A percentile compares a stretch with the other conserved stretches of the same genome.
These are phyloP conservation scores for Halcyon smyrnensis DNA, from an alignment of 2,797 vertebrate genomes.

Conservation along the genomic window DNA sequence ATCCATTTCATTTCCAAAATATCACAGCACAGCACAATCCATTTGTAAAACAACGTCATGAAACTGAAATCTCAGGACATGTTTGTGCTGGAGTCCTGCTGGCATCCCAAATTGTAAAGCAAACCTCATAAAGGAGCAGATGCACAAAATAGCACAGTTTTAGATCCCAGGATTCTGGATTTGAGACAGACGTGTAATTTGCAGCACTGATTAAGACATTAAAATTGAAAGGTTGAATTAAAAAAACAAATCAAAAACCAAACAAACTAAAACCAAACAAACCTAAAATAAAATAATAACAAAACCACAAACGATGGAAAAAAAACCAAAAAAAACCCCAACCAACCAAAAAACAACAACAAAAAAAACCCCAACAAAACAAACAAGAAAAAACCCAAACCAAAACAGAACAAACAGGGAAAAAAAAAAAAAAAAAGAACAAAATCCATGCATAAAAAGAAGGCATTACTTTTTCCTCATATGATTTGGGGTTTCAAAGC, in stretches of 20 bases:
- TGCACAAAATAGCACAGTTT: neutral
- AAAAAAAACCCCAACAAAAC: too few relatives aligned
- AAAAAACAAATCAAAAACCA: neutral
- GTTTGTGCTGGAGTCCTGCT: neutral
- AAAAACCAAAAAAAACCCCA: too few relatives aligned
- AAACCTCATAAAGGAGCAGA: neutral
- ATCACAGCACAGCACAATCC: neutral
- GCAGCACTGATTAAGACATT: neutral
- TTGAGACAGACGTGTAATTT: neutral
- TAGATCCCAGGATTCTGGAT: neutral
- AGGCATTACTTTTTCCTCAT: neutral
- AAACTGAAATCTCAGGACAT: neutral
- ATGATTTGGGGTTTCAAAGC: neutral
- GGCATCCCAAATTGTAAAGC: neutral
- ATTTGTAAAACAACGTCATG: fast-evolving
- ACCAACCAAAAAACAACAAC: too few relatives aligned
- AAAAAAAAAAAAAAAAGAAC: too few relatives aligned
- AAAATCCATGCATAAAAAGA: neutral
- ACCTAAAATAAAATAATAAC: neutral
- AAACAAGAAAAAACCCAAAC: too few relatives aligned
- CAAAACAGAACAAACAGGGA: too few relatives aligned
- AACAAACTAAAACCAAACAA: too few relatives aligned
- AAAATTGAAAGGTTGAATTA: neutral
- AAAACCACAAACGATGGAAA: too few relatives aligned
- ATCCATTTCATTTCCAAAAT: neutral